phyloP scores from a whole-genome alignment of 2,888 invertebrate species.

The Leucozona laternaria region DNA sequence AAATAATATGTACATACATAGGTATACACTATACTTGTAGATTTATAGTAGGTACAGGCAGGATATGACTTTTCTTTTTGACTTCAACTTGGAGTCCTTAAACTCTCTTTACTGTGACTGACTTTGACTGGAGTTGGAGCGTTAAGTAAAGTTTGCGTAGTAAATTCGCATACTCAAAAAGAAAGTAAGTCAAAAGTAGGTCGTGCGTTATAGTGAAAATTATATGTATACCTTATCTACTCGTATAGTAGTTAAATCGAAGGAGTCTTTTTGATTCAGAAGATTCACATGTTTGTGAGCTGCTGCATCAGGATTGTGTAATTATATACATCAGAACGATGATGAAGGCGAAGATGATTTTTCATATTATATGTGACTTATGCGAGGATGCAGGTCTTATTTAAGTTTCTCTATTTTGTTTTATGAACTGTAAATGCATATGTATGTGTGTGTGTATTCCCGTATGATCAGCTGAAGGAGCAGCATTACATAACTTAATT shows the following conservation, averaged over 20 bases:
- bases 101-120: slow-evolving; percentile 31
- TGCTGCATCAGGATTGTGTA: slow-evolving; percentile 3
- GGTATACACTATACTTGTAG: too few relatives aligned
- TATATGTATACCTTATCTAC: too few relatives aligned
- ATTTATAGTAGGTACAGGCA: too few relatives aligned
- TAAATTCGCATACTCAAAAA: slow-evolving; percentile 33
- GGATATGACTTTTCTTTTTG: slow-evolving; percentile 47
- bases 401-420: slow-evolving; percentile 9
- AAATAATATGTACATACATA: not conserved
- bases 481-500: not conserved
- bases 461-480: not conserved
- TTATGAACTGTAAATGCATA: not conserved
- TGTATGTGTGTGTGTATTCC: not conserved
- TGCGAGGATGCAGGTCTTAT: slow-evolving; percentile 4
- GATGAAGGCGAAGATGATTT: not conserved
- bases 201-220: slow-evolving; percentile 46
- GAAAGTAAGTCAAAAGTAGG: slow-evolving; percentile 52
- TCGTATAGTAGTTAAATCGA: slow-evolving; percentile 23
- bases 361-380: not conserved
- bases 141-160: slow-evolving; percentile 49
- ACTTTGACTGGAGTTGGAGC: slow-evolving; percentile 54
- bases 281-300: not conserved
- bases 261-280: slow-evolving; percentile 23
- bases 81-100: slow-evolving; percentile 27
- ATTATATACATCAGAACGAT: slow-evolving; percentile 9